These are phyloP conservation scores for Eupeodes luniger DNA, from an alignment of 2,888 invertebrate genomes.

Conservation along the genomic window DNA sequence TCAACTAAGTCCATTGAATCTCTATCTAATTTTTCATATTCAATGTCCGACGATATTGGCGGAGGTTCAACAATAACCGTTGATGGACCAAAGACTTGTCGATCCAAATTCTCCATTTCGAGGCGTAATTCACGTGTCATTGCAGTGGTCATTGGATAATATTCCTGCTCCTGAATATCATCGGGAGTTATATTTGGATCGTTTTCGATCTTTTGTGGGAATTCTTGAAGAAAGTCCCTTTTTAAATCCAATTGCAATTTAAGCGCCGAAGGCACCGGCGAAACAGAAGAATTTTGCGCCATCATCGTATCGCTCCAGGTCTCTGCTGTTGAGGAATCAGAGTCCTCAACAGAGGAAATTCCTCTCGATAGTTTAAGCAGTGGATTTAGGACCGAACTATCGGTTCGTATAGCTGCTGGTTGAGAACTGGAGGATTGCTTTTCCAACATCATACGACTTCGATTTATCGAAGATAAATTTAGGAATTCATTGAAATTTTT, in stretches of 20 bases:
- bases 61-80: conserved; percentile 65
- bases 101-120: conserved; percentile 92
- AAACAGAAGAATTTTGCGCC: conserved; percentile 69
- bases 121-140: conserved; percentile 93
- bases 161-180: conserved; percentile 92
- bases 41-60: conserved; percentile 78
- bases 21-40: conserved; percentile 82
- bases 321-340: conserved; percentile 84
- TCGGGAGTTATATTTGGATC: conserved; percentile 88
- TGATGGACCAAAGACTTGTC: conserved; percentile 90
- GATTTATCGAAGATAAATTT: conserved; percentile 89
- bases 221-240: conserved; percentile 79
- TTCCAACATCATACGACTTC: conserved; percentile 85
- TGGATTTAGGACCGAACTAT: conserved; percentile 79
- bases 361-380: conserved; percentile 85
- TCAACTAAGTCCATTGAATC: conserved; percentile 83
- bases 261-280: conserved; percentile 60
- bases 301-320: conserved; percentile 82
- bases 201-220: conserved; percentile 76
- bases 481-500: conserved; percentile 94
- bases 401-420: conserved; percentile 16
- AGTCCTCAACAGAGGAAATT: conserved; percentile 83
- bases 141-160: conserved; percentile 94
- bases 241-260: conserved; percentile 77
- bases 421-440: conserved; percentile 66